phyloP scores from a whole-genome alignment of 2,888 invertebrate species.

The Chloroclystis v-ata region DNA sequence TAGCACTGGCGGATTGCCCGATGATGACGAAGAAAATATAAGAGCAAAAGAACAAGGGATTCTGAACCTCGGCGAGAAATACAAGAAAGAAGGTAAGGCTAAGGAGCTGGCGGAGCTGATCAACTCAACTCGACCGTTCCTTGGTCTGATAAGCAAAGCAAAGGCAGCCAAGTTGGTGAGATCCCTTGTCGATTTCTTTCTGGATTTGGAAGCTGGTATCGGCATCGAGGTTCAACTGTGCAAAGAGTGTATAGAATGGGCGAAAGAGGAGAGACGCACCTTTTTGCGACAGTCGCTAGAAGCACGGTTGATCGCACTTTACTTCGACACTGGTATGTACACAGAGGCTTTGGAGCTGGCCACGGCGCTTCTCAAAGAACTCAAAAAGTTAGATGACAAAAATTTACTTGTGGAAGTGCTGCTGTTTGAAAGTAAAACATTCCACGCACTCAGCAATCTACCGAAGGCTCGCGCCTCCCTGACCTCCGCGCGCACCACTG shows the following conservation, averaged over 20 bases:
- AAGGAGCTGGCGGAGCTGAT: constrained; percentile 95
- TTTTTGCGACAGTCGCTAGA: constrained; percentile 98
- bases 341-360: constrained; percentile 90
- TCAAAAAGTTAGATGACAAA: constrained; percentile 99
- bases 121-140: constrained; percentile 95
- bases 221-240: constrained; percentile 95
- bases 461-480: constrained; percentile 97
- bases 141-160: constrained; percentile 97
- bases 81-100: constrained; percentile 95
- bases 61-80: constrained; percentile 92
- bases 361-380: constrained; percentile 92
- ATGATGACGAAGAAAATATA: constrained; percentile 93
- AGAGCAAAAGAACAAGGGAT: constrained; percentile 96
- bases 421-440: constrained; percentile 98
- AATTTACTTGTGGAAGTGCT: constrained; percentile 99
- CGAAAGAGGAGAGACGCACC: constrained; percentile 97
- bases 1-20: constrained; percentile 85
- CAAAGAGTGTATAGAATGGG: constrained; percentile 99
- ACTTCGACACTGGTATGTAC: constrained; percentile 94
- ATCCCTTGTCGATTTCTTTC: constrained; percentile 96
- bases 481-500: constrained; percentile 99
- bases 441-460: constrained; percentile 97
- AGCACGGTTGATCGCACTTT: constrained; percentile 95
- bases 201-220: constrained; percentile 97
- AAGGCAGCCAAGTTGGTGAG: constrained; percentile 99